phyloP scores from a whole-genome alignment of 2,797 vertebrate genomes.

The Acanthurus lineatus region DNA sequence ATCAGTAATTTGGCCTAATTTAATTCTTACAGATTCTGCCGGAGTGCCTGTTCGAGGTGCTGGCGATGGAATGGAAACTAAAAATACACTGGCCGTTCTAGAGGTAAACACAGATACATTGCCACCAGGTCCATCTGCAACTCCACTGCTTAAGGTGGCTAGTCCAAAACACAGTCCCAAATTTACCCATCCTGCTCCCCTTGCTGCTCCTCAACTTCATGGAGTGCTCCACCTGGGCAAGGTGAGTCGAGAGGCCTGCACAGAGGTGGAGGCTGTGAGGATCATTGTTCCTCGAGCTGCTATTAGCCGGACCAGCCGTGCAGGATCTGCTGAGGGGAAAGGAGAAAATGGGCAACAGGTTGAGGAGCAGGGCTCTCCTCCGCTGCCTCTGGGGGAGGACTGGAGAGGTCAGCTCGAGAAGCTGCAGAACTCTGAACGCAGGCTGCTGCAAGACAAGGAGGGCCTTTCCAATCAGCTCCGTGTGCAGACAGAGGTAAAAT shows the following conservation, averaged over 20 bases:
- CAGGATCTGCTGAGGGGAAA: slow-evolving; percentile 78
- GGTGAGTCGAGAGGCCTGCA: slow-evolving; percentile 88
- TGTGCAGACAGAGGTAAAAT: slow-evolving; percentile 94
- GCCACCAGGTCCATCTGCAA: slow-evolving; percentile 42
- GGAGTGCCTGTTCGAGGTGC: slow-evolving; percentile 89
- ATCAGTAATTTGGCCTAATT: background rate
- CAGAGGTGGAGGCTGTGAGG: slow-evolving; percentile 94
- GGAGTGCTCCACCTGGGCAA: slow-evolving; percentile 95
- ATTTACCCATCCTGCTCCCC: slow-evolving; percentile 53
- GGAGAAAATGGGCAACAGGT: slow-evolving; percentile 80
- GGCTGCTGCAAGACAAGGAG: slow-evolving; percentile 96
- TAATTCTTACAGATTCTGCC: slow-evolving; percentile 61
- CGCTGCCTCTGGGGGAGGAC: slow-evolving; percentile 84
- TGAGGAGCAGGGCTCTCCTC: slow-evolving; percentile 79
- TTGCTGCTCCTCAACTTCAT: slow-evolving; percentile 77
- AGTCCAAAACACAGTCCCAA: slow-evolving; percentile 74
- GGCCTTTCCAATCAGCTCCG: slow-evolving; percentile 96
- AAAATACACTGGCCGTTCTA: slow-evolving; percentile 79
- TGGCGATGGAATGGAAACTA: slow-evolving; percentile 98
- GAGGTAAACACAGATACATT: slow-evolving; percentile 79
- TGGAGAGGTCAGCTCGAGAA: slow-evolving; percentile 89
- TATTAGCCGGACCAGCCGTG: slow-evolving; percentile 85
- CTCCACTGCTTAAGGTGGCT: slow-evolving; percentile 69
- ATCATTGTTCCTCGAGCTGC: slow-evolving; percentile 94
- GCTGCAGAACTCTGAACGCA: slow-evolving; percentile 93